Evolutionary conservation across 2,888 invertebrate genomes (phyloP).

Genomic region (Hyposoter dolosus): DNA sequence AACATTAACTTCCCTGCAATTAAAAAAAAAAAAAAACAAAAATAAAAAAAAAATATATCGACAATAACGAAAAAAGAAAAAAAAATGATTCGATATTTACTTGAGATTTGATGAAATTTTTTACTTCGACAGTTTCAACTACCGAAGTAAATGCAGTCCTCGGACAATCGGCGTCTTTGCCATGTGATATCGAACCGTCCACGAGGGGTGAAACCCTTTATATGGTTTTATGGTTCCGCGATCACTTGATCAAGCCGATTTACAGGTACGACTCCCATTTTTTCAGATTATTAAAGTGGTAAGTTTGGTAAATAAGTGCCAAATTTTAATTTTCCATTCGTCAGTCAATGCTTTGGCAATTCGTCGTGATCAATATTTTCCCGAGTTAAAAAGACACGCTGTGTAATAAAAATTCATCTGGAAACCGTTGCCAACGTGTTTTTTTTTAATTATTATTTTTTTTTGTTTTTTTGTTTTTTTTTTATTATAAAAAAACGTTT

Average conservation of each 20-base stretch:
- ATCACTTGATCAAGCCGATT: constrained; percentile 94
- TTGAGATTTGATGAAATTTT: neutral
- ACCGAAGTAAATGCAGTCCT: constrained; percentile 93
- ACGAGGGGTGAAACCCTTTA: constrained; percentile 94
- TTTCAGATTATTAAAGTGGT: no score
- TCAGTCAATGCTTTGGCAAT: neutral
- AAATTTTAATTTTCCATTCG: neutral
- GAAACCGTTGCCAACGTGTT: no score
- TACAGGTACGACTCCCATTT: constrained; percentile 89
- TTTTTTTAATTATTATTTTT: no score
- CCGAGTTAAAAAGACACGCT: no score
- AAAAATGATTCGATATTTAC: neutral
- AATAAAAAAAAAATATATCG: neutral
- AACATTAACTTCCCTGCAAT: neutral
- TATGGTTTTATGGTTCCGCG: constrained; percentile 97
- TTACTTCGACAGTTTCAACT: constrained; percentile 87
- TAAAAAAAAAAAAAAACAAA: neutral
- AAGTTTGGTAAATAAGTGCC: no score
- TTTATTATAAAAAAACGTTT: no score
- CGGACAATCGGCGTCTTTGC: constrained; percentile 93
- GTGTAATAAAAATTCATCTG: no score
- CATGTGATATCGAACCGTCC: constrained; percentile 95
- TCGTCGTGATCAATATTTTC: neutral
- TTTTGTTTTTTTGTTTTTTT: no score
- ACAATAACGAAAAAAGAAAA: neutral